These are phyloP conservation scores for Pampus argenteus DNA, from an alignment of 2,797 vertebrate genomes.

Conservation along the genomic window DNA sequence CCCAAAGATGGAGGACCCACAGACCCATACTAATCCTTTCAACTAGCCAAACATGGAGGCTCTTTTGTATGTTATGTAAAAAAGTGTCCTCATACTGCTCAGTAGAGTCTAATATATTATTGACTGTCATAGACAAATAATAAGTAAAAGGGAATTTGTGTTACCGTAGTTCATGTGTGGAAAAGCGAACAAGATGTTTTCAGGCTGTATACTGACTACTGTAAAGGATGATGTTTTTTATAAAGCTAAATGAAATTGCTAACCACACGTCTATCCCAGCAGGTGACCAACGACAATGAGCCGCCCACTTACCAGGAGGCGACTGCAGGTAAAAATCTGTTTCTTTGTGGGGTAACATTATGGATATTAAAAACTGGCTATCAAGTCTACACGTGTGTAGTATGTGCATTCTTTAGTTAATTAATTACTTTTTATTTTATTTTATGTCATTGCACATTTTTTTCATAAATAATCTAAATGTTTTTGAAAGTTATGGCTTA, in stretches of 20 bases:
- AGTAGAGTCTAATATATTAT: not conserved
- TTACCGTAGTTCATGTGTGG: not conserved
- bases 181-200: not conserved
- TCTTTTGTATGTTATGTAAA: slow-evolving; percentile 11
- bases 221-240: not conserved
- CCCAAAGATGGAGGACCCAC: slow-evolving; percentile 31
- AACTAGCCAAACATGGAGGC: slow-evolving; percentile 40
- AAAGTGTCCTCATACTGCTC: not conserved
- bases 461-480: too few relatives aligned
- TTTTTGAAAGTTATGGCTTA: not conserved
- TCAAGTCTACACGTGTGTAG: not conserved
- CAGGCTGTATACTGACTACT: not conserved
- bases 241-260: not conserved
- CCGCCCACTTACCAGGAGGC: slow-evolving; percentile 94
- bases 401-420: too few relatives aligned
- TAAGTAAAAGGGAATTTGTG: not conserved
- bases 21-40: slow-evolving; percentile 33
- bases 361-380: not conserved
- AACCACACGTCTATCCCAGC: slow-evolving; percentile 24
- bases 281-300: slow-evolving; percentile 86
- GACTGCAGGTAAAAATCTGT: slow-evolving; percentile 83
- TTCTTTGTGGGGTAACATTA: not conserved
- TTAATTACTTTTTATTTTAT: too few relatives aligned
- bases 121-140: not conserved
- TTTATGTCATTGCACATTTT: too few relatives aligned